phyloP scores from a whole-genome alignment of 2,113 vertebrate genomes.

The Loxodonta africana region DNA sequence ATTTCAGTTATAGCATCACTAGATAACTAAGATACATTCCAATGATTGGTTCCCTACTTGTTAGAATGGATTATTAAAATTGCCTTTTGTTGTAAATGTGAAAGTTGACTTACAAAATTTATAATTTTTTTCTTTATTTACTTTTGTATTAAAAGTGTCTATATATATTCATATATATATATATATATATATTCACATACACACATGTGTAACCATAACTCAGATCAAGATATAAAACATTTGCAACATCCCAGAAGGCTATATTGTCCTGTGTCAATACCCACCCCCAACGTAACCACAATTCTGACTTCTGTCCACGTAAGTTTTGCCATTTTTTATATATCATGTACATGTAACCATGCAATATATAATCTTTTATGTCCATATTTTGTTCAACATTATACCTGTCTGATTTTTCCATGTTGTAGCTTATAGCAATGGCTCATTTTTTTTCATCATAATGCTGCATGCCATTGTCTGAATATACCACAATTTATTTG shows the following conservation, averaged over 20 bases:
- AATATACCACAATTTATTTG: neutral
- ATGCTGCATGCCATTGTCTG: neutral
- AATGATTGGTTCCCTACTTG: neutral
- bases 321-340: neutral
- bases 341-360: neutral
- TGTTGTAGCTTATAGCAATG: neutral
- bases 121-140: neutral
- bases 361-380: neutral
- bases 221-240: neutral
- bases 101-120: neutral
- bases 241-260: neutral
- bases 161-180: neutral
- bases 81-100: neutral
- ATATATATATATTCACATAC: rapidly evolving
- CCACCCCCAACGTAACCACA: neutral
- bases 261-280: neutral
- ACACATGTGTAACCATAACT: neutral
- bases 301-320: neutral
- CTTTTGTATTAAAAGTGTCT: neutral
- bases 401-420: neutral
- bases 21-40: neutral
- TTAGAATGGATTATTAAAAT: neutral
- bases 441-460: neutral
- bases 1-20: too few relatives aligned
- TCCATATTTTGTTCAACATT: neutral